Evolutionary conservation across 2,113 vertebrate species (phyloP).

Genomic region (Eidolon helvum): DNA sequence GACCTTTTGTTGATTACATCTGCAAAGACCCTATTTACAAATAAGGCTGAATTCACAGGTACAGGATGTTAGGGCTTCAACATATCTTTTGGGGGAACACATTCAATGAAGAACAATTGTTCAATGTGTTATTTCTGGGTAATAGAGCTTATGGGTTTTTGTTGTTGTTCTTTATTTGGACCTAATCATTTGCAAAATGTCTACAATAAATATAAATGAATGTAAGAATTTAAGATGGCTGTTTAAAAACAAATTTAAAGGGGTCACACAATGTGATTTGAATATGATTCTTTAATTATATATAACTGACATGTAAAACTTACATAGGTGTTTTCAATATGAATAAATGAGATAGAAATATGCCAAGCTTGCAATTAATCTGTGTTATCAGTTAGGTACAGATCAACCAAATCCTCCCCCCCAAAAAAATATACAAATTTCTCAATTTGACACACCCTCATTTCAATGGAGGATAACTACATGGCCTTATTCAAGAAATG

Average conservation of each 20-base stretch:
- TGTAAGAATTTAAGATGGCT: neutral
- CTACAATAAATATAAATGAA: neutral
- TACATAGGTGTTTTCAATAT: neutral
- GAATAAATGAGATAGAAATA: neutral
- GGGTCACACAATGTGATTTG: neutral
- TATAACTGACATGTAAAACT: neutral
- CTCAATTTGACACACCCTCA: neutral
- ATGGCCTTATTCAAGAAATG: neutral
- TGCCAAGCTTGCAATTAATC: neutral
- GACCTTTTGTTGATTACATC: neutral
- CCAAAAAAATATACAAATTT: fast-evolving
- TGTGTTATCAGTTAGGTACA: neutral
- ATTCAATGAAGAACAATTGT: neutral
- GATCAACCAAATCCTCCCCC: fast-evolving
- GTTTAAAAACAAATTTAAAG: neutral
- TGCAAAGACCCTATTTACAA: neutral
- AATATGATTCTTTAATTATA: neutral
- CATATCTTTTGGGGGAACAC: neutral
- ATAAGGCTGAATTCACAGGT: neutral
- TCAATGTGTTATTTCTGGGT: neutral
- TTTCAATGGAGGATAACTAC: neutral
- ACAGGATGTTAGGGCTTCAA: neutral
- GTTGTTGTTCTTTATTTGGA: neutral
- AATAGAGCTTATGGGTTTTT: neutral
- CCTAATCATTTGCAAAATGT: neutral